Evolutionary conservation across 2,888 invertebrate genomes (phyloP), one percentile per base, ranked within the genome.

Genomic region (Yponomeuta cagnagella): DNA sequence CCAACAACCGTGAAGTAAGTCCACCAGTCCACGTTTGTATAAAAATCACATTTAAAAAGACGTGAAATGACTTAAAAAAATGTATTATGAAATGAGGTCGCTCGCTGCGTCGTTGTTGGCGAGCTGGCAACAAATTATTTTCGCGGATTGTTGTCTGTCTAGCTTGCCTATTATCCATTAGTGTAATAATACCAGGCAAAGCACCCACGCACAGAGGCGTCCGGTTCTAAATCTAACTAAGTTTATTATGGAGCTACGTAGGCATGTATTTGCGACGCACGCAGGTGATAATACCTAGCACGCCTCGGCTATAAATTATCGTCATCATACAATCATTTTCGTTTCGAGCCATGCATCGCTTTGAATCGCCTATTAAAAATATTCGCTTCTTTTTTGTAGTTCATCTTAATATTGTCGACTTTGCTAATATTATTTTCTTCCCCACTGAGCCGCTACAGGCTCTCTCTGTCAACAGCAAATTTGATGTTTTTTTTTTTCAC

Each of bases 31-130:
- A 78, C 75, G 71, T 74, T 74, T 71, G 76, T 81, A 81, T 81
- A 81, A 82, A 80, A 81, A 80, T 74, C 75, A 71, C 68, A 48
- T 68, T 68, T 65, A 15, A 37, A 67, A 67, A 67, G 30, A 52
- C 52, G 23, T 48, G 68, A 12, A 68, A 68, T 23, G 68, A 31
- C 48, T 48, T 48, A 48, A 68, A 68, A 68, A 68, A 58, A 48
- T 48, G 68, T 64, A 65, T 67, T 67, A n/a, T n/a, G 73, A 76
- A 82, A 78, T 77, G 81, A 82, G 83, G 82, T 81, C 81, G 80
- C 70, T 74, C 75, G 73, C 79, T 77, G 75, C 76, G 74, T 75
- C 74, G 75, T 72, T 78, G 75, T 72, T 78, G 52, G 52, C 52
- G 52, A 15, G 52, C 52, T 58, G 52, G 52, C 15, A 58, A 58